These are phyloP conservation scores for Lucinisca nassula DNA, from an alignment of 2,888 invertebrate genomes.

Conservation along the genomic window DNA sequence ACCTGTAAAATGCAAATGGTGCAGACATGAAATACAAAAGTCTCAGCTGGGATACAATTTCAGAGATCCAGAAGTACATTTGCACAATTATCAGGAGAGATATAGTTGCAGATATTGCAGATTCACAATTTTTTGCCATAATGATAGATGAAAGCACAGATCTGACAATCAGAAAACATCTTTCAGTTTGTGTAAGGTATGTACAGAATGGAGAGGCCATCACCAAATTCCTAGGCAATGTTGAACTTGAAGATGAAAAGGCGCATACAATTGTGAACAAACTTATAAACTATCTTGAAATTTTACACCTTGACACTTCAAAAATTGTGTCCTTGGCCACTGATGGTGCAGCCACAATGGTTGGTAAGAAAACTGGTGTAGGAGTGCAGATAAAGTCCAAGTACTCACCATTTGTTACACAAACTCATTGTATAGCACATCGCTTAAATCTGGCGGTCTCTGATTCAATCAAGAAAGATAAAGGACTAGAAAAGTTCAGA, in stretches of 20 bases:
- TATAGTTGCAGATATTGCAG: constrained; percentile 24
- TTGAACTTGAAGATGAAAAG: constrained; percentile 36
- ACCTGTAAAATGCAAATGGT: constrained; percentile 47
- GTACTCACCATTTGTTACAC: neutral
- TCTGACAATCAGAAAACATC: constrained; percentile 35
- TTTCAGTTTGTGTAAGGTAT: constrained; percentile 56
- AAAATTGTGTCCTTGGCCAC: constrained; percentile 46
- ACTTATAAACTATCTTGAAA: neutral
- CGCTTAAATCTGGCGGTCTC: constrained; percentile 55
- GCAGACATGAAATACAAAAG: constrained; percentile 41
- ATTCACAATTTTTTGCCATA: constrained; percentile 27
- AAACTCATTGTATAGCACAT: constrained; percentile 58
- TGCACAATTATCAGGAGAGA: constrained; percentile 1
- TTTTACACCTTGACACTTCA: neutral
- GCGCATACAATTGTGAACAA: constrained; percentile 35
- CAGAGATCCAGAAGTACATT: constrained; percentile 45
- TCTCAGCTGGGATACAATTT: constrained; percentile 46
- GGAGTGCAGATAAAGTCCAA: constrained; percentile 3
- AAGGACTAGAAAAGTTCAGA: constrained; percentile 50
- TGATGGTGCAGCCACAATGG: constrained; percentile 49
- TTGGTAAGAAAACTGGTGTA: constrained; percentile 21
- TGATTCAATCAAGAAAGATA: constrained; percentile 61
- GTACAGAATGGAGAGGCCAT: constrained; percentile 39
- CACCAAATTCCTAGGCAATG: constrained; percentile 45
- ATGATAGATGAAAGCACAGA: constrained; percentile 63